Evolutionary conservation across 2,888 invertebrate species (phyloP), one percentile per base, ranked within the genome.

Genomic region (Ophion slaviceki): DNA sequence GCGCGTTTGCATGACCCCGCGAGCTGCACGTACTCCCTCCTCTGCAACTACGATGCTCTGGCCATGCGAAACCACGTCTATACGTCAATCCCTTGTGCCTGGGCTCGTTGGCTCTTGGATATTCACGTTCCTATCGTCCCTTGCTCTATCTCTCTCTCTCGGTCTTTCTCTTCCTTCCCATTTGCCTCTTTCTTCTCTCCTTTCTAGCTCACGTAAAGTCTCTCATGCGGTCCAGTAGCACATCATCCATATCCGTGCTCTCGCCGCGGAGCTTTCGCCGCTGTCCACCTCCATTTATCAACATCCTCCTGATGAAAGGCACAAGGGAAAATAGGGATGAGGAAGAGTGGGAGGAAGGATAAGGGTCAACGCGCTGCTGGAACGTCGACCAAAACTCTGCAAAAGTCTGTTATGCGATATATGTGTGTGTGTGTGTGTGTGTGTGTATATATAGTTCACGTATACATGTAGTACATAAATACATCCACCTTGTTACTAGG

Each of bases 261-360:
- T 47, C 62, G 64, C 76, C 8, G 77, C 71, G 66, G 40, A 72
- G 79, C 82, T 84, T 85, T 80, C 76, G 62, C 53, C 72, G 83
- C 82, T 80, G 85, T 77, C 80, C 80, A 62, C 71, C 82, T 86
- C 82, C 89, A 89, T 90, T 91, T 89, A 90, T 91, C 91, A 89
- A 88, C 89, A 89, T 88, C 89, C 87, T 85, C 82, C 72, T 77
- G 82, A 76, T 82, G 80, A 75, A 86, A 86, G 86, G 81, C 75
- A 59, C 79, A 45, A 62, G 68, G 70, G 62, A 66, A 53, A 53
- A 74, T 36, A 59, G 67, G 62, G 71, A 17, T 32, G 59, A 47
- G 45, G n/a, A 80, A 68, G 66, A 47, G 72, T 62, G 64, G 74
- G 40, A 40, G 72, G 76, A 40, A n/a, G 57, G 32, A 61, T 40